phyloP scores from a whole-genome alignment of 2,888 invertebrate species.

The Drosophila cognata region DNA sequence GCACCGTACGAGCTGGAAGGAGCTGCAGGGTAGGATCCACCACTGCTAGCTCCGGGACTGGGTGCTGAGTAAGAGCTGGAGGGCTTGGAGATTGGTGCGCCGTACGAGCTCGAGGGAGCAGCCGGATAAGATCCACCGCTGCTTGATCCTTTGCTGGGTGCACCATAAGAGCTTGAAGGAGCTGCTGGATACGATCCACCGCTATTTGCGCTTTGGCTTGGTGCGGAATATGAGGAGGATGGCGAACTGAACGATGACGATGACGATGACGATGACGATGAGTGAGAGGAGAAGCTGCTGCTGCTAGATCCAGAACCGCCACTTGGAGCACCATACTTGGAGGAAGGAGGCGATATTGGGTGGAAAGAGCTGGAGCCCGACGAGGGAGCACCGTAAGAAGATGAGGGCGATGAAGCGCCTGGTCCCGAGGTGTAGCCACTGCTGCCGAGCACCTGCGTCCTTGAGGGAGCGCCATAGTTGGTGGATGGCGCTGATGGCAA shows the following conservation, averaged over 20 bases:
- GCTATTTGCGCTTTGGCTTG: conserved; percentile 71
- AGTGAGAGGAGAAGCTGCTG: conserved; percentile 20
- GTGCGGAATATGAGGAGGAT: conserved; percentile 33
- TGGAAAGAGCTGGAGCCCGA: conserved; percentile 52
- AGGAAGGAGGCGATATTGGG: conserved; percentile 43
- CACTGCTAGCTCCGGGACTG: conserved; percentile 5
- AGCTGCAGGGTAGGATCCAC: conserved; percentile 56
- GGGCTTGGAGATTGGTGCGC: conserved; percentile 76
- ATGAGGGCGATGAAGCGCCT: conserved; percentile 84
- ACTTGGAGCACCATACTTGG: conserved; percentile 70
- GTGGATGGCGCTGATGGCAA: conserved; percentile 83
- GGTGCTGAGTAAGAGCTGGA: conserved; percentile 33
- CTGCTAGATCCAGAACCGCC: conserved; percentile 20
- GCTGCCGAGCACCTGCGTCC: conserved; percentile 61
- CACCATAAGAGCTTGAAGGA: conserved; percentile 75
- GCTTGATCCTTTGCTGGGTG: conserved; percentile 73
- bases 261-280: conserved; percentile 8
- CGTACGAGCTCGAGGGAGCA: conserved; percentile 52
- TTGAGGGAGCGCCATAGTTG: conserved; percentile 87
- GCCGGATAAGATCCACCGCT: conserved; percentile 54
- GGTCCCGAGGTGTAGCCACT: conserved; percentile 79
- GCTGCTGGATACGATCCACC: conserved; percentile 85
- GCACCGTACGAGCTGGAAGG: conserved; percentile 78
- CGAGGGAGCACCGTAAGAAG: conserved; percentile 85
- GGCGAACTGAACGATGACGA: conserved; percentile 11